Conservation (phyloP, 1,140 invertebrate species). For the Daktulosphaira vitifoliae region DNA sequence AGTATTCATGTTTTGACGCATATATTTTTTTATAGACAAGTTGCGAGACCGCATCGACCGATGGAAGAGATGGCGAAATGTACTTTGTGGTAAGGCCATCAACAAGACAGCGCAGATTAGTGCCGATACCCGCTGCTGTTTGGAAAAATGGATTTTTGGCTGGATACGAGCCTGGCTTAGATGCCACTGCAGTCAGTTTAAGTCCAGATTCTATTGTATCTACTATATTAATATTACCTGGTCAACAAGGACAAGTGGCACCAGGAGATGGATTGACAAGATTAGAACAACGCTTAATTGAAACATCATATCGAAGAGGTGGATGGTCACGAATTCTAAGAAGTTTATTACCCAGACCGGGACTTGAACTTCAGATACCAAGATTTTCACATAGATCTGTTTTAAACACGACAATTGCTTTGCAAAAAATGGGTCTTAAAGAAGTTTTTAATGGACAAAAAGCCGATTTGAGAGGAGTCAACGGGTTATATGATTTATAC, state of each 20-base stretch:
- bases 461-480: slow-evolving; percentile 69
- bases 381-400: slow-evolving; percentile 71
- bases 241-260: slow-evolving; percentile 59
- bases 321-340: slow-evolving; percentile 63
- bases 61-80: slow-evolving; percentile 68
- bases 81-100: slow-evolving; percentile 73
- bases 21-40: slow-evolving; percentile 54
- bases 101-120: slow-evolving; percentile 62
- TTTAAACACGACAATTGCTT: slow-evolving; percentile 63
- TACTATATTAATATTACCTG: slow-evolving; percentile 68
- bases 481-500: slow-evolving; percentile 64
- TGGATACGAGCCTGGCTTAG: slow-evolving; percentile 69
- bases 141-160: slow-evolving; percentile 65
- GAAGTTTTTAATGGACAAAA: slow-evolving; percentile 62
- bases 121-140: slow-evolving; percentile 70
- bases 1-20: too few relatives aligned
- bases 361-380: slow-evolving; percentile 68
- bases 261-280: slow-evolving; percentile 64
- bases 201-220: slow-evolving; percentile 61
- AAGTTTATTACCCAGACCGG: slow-evolving; percentile 58
- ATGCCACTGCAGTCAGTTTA: slow-evolving; percentile 68
- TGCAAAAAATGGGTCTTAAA: slow-evolving; percentile 68
- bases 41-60: slow-evolving; percentile 56
- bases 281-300: slow-evolving; percentile 58
- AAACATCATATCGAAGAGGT: slow-evolving; percentile 55